Percentiles rank a stretch among this genome's conserved stretches.
These are phyloP conservation scores for Trissoscelio sp. DNA, from an alignment of 2,888 invertebrate genomes.

Conservation along the genomic window DNA sequence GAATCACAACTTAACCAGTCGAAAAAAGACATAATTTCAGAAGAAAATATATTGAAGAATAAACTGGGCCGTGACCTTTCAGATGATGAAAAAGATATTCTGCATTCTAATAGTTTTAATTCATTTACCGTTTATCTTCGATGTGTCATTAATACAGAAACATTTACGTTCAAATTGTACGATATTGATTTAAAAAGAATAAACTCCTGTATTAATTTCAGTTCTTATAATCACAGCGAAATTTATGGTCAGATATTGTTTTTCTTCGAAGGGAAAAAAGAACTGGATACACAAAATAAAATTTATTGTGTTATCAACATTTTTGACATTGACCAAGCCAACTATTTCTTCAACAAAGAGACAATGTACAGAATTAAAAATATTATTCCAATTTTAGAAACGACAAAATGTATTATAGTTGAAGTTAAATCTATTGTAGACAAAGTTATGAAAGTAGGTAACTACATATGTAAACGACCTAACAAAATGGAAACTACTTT, in stretches of 20 bases:
- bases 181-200: slow-evolving; percentile 28
- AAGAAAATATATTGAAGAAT: not conserved
- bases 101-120: not conserved
- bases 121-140: slow-evolving; percentile 8
- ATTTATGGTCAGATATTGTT: slow-evolving; percentile 39
- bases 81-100: slow-evolving; percentile 13
- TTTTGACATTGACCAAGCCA: slow-evolving; percentile 22
- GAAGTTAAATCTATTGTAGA: no score
- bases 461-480: no score
- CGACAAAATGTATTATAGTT: no score
- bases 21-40: not conserved
- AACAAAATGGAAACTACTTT: no score
- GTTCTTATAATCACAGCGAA: not conserved
- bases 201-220: slow-evolving; percentile 26
- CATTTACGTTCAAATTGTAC: slow-evolving; percentile 26
- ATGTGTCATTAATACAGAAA: not conserved
- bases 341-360: slow-evolving; percentile 33
- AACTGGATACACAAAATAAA: slow-evolving; percentile 11
- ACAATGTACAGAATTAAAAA: slow-evolving; percentile 21
- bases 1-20: not conserved
- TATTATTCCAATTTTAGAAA: slow-evolving; percentile 32
- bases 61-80: slow-evolving; percentile 6
- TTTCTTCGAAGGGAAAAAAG: slow-evolving; percentile 35
- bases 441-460: no score
- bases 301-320: slow-evolving; percentile 38